Base-by-base conservation (phyloP, 2,888 invertebrate genomes). In the Rotaria sp. region DNA sequence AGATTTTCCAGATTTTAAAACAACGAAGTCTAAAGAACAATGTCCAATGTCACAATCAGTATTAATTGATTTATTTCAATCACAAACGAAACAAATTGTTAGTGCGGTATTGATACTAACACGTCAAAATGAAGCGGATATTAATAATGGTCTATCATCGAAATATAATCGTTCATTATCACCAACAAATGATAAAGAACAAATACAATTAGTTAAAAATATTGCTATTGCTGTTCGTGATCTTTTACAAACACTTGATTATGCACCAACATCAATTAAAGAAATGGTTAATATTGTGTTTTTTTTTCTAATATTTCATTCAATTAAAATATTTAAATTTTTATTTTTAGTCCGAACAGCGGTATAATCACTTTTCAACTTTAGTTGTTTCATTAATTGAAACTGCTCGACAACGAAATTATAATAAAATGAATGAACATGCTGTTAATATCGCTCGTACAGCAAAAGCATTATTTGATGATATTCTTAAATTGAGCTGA, bases 231-330 rank as follows among this genome's bases (percentile, higher is more conserved):
- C 80, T 80, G 80, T 80, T 45, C 41, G 80, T 13, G 80, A 80
- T 45, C 80, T 80, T 80, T 80, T 80, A n/a, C 80, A 80, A 45
- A 80, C 80, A 45, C 45, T 80, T 26, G 80, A 80, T 80, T 80
- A 80, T 80, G 80, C 80, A 26, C 80, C 80, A 45, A n/a, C 13
- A 45, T 1, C 24, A n/a, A 45, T 80, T 10, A 80, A 80, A 80
- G n/a, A 80, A 45, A 80, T 80, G 80, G 80, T 80, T n/a, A 80
- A 21, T 45, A 24, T 1, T 35, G 24, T n/a, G 1, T n/a, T 45
- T 10, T 35, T 10, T 26, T 8, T 26, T 13, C 8, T 0, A 45
- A 50, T 50, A 15, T 41, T 26, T 13, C 18, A 15, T 38, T 24
- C 0, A 80, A n/a, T 80, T n/a, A 0, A 15, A n/a, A 21, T 41